Evolutionary conservation across 2,113 vertebrate species (phyloP).

Genomic region (Ramphastos sulfuratus): DNA sequence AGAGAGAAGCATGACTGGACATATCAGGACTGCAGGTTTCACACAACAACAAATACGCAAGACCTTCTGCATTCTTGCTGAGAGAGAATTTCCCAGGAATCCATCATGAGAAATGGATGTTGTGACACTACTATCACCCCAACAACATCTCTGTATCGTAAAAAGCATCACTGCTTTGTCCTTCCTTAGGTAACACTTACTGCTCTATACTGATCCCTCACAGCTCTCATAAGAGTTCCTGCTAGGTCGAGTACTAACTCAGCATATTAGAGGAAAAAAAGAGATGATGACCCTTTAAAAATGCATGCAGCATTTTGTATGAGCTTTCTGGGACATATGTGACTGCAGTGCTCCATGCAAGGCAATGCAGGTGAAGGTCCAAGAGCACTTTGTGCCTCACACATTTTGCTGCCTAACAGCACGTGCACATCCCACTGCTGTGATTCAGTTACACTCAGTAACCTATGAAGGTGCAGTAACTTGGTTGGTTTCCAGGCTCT

Average conservation of each 20-base stretch:
- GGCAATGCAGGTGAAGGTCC: neutral
- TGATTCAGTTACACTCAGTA: neutral
- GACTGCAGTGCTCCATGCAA: neutral
- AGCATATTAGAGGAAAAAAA: neutral
- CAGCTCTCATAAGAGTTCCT: neutral
- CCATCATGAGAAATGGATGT: rapidly evolving
- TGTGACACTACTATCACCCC: neutral
- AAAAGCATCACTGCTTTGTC: neutral
- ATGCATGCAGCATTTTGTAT: rapidly evolving
- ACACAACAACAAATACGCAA: neutral
- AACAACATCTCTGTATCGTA: neutral
- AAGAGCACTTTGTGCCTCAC: neutral
- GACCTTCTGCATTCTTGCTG: neutral
- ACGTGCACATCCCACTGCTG: neutral
- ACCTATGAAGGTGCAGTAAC: neutral
- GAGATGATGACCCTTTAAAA: neutral
- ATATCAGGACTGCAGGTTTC: neutral
- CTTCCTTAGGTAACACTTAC: neutral
- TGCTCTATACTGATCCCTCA: neutral
- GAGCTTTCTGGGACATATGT: neutral
- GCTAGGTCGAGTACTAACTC: rapidly evolving
- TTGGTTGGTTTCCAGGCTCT: neutral
- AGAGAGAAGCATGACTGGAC: neutral
- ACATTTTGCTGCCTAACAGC: neutral
- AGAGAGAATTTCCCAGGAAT: neutral